These are phyloP conservation scores for Lordiphosa collinella DNA, from an alignment of 1,140 invertebrate genomes.

Conservation along the genomic window DNA sequence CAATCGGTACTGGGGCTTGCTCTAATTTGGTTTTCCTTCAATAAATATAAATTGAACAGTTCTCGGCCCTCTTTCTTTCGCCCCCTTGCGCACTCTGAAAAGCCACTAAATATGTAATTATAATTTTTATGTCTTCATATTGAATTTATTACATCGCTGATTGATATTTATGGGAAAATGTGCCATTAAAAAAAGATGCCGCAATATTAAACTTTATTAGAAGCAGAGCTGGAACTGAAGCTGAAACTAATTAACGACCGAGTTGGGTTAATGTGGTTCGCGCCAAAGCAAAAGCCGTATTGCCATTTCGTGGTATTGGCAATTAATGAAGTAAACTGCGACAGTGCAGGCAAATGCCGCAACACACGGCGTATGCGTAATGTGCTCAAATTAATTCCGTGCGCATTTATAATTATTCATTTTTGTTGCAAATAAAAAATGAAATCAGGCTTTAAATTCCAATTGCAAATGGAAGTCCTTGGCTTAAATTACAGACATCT, in stretches of 20 bases:
- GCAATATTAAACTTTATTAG: slow-evolving; percentile 55
- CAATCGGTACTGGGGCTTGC: neutral
- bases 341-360: slow-evolving; percentile 21
- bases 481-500: slow-evolving; percentile 47
- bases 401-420: slow-evolving; percentile 62
- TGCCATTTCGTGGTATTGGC: slow-evolving; percentile 45
- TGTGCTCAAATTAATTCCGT: slow-evolving; percentile 61
- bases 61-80: no score
- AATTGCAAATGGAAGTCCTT: slow-evolving; percentile 43
- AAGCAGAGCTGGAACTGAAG: slow-evolving; percentile 6
- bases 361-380: slow-evolving; percentile 62
- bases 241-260: slow-evolving; percentile 53
- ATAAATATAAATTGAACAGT: slow-evolving; percentile 15
- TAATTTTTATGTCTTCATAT: slow-evolving; percentile 58
- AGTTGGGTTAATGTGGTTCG: slow-evolving; percentile 42
- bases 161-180: slow-evolving; percentile 48
- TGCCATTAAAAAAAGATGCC: slow-evolving; percentile 39
- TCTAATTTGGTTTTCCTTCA: slow-evolving; percentile 31
- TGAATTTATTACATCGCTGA: slow-evolving; percentile 51
- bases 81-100: no score
- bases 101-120: slow-evolving; percentile 44
- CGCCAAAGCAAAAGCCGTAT: slow-evolving; percentile 29
- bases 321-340: slow-evolving; percentile 44
- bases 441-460: slow-evolving; percentile 50
- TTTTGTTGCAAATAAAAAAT: slow-evolving; percentile 21